Percentiles rank a stretch among this genome's conserved stretches.
Evolutionary conservation across 2,113 vertebrate species (phyloP).

Genomic region (Podarcis raffonei): DNA sequence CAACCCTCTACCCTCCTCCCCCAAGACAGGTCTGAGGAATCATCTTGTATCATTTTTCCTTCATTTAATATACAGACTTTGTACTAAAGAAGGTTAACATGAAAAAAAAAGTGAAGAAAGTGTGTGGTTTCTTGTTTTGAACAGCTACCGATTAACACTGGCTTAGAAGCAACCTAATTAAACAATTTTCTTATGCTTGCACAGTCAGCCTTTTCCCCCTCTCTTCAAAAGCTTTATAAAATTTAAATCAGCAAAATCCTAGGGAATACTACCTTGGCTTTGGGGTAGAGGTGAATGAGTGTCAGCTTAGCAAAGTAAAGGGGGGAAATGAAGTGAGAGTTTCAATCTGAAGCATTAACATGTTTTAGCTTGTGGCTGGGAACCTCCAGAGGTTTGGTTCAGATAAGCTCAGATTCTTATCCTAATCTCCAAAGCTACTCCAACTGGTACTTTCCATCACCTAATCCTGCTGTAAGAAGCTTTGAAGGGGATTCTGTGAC

Average conservation of each 20-base stretch:
- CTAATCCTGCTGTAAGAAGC: background rate
- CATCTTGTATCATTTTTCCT: background rate
- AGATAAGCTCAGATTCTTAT: slow-evolving; percentile 10
- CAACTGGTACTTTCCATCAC: background rate
- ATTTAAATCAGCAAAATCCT: slow-evolving; percentile 48
- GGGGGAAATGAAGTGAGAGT: slow-evolving; percentile 9
- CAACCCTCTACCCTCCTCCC: no score
- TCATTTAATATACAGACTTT: background rate
- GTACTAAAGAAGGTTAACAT: slow-evolving; percentile 12
- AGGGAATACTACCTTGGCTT: slow-evolving; percentile 35
- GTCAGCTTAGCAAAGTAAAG: slow-evolving; percentile 30
- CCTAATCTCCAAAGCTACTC: slow-evolving; percentile 9
- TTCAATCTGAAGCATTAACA: slow-evolving; percentile 21
- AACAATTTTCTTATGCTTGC: slow-evolving; percentile 37
- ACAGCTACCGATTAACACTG: background rate
- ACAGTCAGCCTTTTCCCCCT: background rate
- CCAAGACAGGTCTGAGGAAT: background rate
- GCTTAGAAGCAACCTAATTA: slow-evolving; percentile 41
- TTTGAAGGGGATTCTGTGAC: background rate
- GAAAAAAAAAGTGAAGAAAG: background rate
- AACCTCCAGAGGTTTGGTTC: background rate
- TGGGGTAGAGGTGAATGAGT: slow-evolving; percentile 36
- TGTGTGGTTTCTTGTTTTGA: slow-evolving; percentile 1
- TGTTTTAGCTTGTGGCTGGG: background rate
- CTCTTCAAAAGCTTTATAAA: slow-evolving; percentile 50